Evolutionary conservation across 2,113 vertebrate genomes (phyloP).

Genomic region (Jaculus jaculus): DNA sequence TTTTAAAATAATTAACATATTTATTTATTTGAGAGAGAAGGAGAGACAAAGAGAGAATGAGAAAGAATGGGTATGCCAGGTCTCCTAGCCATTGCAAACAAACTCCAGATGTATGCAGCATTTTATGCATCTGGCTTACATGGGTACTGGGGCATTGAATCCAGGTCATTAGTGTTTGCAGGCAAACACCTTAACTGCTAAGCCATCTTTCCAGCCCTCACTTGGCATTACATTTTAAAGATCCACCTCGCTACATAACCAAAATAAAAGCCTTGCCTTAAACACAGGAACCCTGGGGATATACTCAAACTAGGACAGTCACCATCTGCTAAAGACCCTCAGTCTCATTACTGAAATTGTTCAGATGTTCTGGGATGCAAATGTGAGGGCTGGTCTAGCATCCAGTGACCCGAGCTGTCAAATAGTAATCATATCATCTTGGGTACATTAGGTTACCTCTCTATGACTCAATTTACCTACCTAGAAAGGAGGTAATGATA

Average conservation of each 20-base stretch:
- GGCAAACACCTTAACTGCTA: too few species aligned
- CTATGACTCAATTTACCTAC: neutral
- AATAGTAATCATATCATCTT: neutral
- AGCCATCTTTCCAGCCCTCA: neutral
- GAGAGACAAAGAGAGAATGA: neutral
- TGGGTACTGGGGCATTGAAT: too few species aligned
- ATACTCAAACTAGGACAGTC: neutral
- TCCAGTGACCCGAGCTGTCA: neutral
- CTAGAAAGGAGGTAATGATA: neutral
- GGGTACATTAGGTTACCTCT: neutral
- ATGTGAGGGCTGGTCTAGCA: neutral
- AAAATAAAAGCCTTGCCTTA: neutral
- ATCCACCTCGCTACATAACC: neutral
- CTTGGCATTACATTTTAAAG: neutral
- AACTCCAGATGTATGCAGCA: too few species aligned
- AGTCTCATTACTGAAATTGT: neutral
- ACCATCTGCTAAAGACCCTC: neutral
- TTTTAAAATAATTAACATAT: too few species aligned
- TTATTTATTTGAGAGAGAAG: too few species aligned
- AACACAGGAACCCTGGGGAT: neutral
- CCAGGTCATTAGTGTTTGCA: too few species aligned
- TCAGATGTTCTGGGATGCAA: neutral
- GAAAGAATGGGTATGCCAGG: neutral
- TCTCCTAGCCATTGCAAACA: too few species aligned
- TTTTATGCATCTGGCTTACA: too few species aligned